phyloP scores from a whole-genome alignment of 1,140 invertebrate species.

The Drosophila parvula region DNA sequence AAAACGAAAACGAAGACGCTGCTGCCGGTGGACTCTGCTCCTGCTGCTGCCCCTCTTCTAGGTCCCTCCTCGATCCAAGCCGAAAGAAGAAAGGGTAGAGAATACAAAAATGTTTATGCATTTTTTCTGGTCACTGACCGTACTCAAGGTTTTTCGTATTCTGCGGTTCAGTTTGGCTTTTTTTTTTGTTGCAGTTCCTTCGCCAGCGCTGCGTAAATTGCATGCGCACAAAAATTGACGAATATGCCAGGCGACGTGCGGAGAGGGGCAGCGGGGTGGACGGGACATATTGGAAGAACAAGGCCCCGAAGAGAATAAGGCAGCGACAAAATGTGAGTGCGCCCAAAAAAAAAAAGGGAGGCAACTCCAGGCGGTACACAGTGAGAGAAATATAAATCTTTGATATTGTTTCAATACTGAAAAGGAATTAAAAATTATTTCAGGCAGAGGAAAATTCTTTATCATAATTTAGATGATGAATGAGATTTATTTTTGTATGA shows the following conservation, averaged over 20 bases:
- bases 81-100: constrained; percentile 53
- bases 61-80: background rate
- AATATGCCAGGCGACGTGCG: constrained; percentile 74
- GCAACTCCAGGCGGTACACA: background rate
- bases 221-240: constrained; percentile 81
- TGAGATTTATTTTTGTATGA: background rate
- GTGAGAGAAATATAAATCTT: background rate
- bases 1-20: constrained; percentile 19
- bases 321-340: constrained; percentile 64
- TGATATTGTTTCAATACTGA: background rate
- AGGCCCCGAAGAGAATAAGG: constrained; percentile 15
- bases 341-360: constrained; percentile 50
- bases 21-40: constrained; percentile 25
- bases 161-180: constrained; percentile 51
- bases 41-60: constrained; percentile 3
- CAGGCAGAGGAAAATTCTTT: too few species aligned
- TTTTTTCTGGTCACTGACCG: constrained; percentile 82
- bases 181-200: constrained; percentile 50
- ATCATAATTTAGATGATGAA: too few species aligned
- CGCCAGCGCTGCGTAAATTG: constrained; percentile 72
- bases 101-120: constrained; percentile 81
- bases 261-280: constrained; percentile 6
- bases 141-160: constrained; percentile 83
- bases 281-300: constrained; percentile 15
- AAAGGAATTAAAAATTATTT: background rate